Evolutionary conservation across 2,888 invertebrate species (phyloP).

Genomic region (Exephanes ischioxanthus): DNA sequence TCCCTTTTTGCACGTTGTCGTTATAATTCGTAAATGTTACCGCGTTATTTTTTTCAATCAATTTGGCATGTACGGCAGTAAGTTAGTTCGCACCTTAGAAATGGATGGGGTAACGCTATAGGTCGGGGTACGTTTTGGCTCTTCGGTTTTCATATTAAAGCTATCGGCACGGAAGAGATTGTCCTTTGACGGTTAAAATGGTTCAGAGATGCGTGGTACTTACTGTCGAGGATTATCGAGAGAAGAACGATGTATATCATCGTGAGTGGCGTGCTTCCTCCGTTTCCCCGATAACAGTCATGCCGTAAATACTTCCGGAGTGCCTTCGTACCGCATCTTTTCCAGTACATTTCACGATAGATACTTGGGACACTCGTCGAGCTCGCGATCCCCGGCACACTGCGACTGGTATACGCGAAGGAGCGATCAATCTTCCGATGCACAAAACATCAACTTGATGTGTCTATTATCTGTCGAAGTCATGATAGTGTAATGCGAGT

Average conservation of each 20-base stretch:
- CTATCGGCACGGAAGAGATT: not conserved
- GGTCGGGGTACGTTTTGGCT: not conserved
- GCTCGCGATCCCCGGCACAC: constrained; percentile 53
- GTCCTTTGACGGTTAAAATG: not conserved
- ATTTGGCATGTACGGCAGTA: no score
- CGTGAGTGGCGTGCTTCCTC: constrained; percentile 70
- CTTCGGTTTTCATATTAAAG: not conserved
- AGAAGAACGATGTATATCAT: constrained; percentile 77
- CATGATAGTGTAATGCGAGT: constrained; percentile 13
- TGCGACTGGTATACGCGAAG: constrained; percentile 16
- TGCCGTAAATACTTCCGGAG: constrained; percentile 74
- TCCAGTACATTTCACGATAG: constrained; percentile 79
- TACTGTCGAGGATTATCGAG: constrained; percentile 77
- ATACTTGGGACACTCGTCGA: constrained; percentile 65
- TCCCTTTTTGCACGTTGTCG: not conserved
- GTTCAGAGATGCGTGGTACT: constrained; percentile 64
- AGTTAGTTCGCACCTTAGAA: no score
- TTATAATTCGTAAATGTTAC: not conserved
- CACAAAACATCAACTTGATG: constrained; percentile 31
- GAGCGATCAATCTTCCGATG: constrained; percentile 58
- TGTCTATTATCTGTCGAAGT: constrained; percentile 52
- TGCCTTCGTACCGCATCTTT: constrained; percentile 76
- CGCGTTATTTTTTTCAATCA: no score
- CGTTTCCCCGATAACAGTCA: constrained; percentile 70
- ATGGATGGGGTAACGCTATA: no score